Percentiles rank a stretch among this genome's conserved stretches.
Evolutionary conservation across 2,888 invertebrate genomes (phyloP).

Genomic region (Calliscelio sp.): DNA sequence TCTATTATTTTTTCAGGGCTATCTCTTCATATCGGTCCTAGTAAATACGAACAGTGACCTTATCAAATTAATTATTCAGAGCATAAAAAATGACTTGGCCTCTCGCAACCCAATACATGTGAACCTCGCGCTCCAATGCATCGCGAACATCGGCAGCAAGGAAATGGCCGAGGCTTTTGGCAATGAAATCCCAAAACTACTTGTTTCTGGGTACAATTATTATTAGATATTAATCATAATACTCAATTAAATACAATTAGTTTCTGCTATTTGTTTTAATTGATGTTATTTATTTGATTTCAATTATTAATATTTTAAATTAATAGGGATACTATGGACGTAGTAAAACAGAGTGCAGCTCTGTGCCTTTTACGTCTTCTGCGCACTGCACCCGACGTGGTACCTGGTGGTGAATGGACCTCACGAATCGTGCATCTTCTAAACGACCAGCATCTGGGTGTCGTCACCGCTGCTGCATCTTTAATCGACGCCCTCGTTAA

Average conservation of each 20-base stretch:
- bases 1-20: conserved; percentile 90
- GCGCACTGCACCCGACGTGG: conserved; percentile 97
- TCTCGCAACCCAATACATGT: conserved; percentile 99
- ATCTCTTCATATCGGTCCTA: conserved; percentile 99
- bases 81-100: too few species aligned
- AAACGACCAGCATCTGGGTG: conserved; percentile 99
- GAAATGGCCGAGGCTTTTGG: conserved; percentile 99
- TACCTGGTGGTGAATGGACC: conserved; percentile 99
- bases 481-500: conserved; percentile 99
- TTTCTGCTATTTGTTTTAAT: not conserved
- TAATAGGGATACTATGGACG: conserved; percentile 98
- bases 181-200: conserved; percentile 98
- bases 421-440: conserved; percentile 99
- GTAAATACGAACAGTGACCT: conserved; percentile 99
- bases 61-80: conserved; percentile 92
- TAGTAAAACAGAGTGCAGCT: conserved; percentile 99
- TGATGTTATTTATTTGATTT: not conserved
- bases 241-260: too few species aligned
- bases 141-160: conserved; percentile 99
- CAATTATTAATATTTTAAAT: not conserved
- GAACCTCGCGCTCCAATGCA: conserved; percentile 99
- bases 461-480: conserved; percentile 99
- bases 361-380: conserved; percentile 97
- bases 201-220: conserved; percentile 95
- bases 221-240: not conserved